Evolutionary conservation across 2,797 vertebrate species (phyloP).

Genomic region (Typhlichthys eigenmanni): DNA sequence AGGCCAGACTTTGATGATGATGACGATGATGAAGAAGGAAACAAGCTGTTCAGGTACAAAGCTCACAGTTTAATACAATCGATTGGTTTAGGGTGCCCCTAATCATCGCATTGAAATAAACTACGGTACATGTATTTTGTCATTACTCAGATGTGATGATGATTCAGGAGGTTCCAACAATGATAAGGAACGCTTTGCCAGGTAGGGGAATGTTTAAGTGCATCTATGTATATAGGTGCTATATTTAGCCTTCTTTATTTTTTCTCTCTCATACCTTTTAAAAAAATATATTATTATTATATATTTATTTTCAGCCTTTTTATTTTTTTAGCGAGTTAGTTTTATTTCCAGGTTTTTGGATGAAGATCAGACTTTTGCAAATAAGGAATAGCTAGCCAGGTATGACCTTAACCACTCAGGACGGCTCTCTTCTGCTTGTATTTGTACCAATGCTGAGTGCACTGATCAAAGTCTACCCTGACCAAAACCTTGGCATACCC

Average conservation of each 20-base stretch:
- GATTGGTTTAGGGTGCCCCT: not conserved
- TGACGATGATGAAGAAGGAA: slow-evolving; percentile 86
- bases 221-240: slow-evolving; percentile 6
- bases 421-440: slow-evolving; percentile 71
- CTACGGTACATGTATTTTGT: slow-evolving; percentile 5
- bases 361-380: slow-evolving; percentile 89
- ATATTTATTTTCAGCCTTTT: slow-evolving; percentile 18
- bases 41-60: slow-evolving; percentile 90
- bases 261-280: slow-evolving; percentile 14
- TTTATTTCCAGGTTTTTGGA: slow-evolving; percentile 89
- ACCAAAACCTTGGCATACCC: slow-evolving; percentile 29
- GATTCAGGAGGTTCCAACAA: slow-evolving; percentile 82
- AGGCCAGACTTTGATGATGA: slow-evolving; percentile 91
- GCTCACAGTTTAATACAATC: not conserved
- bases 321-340: slow-evolving; percentile 81
- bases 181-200: slow-evolving; percentile 96
- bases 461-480: slow-evolving; percentile 44
- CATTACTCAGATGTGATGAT: slow-evolving; percentile 86
- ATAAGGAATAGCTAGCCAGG: slow-evolving; percentile 93
- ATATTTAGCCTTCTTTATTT: slow-evolving; percentile 3
- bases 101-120: not conserved
- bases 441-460: slow-evolving; percentile 43
- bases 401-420: slow-evolving; percentile 78
- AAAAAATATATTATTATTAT: slow-evolving; percentile 2
- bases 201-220: slow-evolving; percentile 78